Percentiles rank a stretch among this genome's conserved stretches.
phyloP scores from a whole-genome alignment of 2,113 vertebrate genomes.

The Bostrychus sinensis region DNA sequence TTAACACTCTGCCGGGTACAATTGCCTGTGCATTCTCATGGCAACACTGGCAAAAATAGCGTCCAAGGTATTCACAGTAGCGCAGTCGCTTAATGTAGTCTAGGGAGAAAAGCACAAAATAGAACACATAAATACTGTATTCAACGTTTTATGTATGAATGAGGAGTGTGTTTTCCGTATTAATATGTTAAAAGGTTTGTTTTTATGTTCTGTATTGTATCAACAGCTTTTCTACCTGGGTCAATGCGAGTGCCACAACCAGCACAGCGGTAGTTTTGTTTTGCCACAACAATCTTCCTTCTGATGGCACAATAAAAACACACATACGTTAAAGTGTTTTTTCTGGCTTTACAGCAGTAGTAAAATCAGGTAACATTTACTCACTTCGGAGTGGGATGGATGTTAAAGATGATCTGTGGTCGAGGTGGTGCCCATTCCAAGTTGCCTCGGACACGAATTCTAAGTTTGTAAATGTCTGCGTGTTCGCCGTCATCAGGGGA shows the following conservation, averaged over 20 bases:
- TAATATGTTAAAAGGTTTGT: too few relatives aligned
- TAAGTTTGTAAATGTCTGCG: constrained; percentile 94
- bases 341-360: background rate
- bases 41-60: constrained; percentile 99
- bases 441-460: constrained; percentile 95
- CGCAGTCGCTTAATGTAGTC: constrained; percentile 96
- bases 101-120: constrained; percentile 47
- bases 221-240: constrained; percentile 79
- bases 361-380: constrained; percentile 30
- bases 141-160: too few relatives aligned
- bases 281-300: constrained; percentile 92
- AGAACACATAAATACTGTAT: too few relatives aligned
- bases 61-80: constrained; percentile 97
- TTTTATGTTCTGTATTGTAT: too few relatives aligned
- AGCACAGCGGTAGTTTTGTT: constrained; percentile 97
- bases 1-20: constrained; percentile 90
- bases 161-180: too few relatives aligned
- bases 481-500: constrained; percentile 96
- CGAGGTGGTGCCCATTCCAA: constrained; percentile 96
- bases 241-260: constrained; percentile 95
- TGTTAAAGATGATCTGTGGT: constrained; percentile 97
- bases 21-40: constrained; percentile 91
- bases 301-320: constrained; percentile 66
- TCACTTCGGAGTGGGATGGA: constrained; percentile 94
- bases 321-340: background rate